These are phyloP conservation scores for Solenopsis fugax DNA, from an alignment of 1,140 invertebrate genomes.

Conservation along the genomic window DNA sequence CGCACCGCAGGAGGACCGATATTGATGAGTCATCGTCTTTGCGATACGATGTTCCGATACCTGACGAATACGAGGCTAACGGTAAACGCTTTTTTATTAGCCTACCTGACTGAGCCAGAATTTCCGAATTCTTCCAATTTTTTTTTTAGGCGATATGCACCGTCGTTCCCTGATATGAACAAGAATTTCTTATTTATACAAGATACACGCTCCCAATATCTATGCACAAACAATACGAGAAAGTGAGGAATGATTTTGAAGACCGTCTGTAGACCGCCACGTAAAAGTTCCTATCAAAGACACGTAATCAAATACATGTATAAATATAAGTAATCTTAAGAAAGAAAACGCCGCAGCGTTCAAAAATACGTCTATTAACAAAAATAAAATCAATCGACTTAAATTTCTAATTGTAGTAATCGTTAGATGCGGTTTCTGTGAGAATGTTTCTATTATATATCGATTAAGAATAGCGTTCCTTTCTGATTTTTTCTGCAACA, in stretches of 20 bases:
- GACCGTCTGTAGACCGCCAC: neutral
- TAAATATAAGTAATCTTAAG: neutral
- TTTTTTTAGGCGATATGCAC: no score
- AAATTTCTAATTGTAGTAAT: neutral
- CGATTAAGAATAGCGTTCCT: neutral
- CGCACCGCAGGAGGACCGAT: conserved; percentile 34
- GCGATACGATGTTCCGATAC: neutral
- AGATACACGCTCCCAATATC: neutral
- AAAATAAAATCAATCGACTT: neutral
- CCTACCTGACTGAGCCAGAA: neutral
- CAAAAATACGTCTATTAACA: neutral
- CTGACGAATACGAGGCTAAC: neutral
- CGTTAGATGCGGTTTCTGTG: neutral
- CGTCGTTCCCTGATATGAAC: no score
- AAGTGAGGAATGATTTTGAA: neutral
- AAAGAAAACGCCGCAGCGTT: neutral
- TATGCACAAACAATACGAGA: neutral
- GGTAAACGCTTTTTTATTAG: neutral
- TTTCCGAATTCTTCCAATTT: neutral
- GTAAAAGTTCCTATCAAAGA: neutral
- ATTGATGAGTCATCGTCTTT: conserved; percentile 77
- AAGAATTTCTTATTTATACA: neutral
- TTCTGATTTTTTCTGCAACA: neutral
- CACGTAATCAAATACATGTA: neutral
- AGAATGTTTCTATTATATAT: neutral